Evolutionary conservation across 2,888 invertebrate species (phyloP).

Genomic region (Cinara cedri): DNA sequence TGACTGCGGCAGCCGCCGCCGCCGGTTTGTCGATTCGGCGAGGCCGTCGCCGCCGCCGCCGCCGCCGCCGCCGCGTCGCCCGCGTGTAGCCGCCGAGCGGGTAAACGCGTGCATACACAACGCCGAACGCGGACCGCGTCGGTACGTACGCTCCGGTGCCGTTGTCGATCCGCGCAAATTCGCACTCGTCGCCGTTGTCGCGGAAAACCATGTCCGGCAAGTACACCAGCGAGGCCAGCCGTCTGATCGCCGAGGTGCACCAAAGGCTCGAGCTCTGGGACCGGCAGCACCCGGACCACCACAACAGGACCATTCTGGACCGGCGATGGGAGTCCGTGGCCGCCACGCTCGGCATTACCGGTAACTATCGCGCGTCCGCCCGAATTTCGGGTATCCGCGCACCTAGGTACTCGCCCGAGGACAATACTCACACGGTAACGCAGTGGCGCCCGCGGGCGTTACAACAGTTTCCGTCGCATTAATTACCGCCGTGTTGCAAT

Average conservation of each 20-base stretch:
- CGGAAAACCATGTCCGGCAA: slow-evolving; percentile 6
- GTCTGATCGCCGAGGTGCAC: slow-evolving; percentile 34
- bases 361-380: background rate
- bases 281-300: slow-evolving; percentile 49
- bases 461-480: too few relatives aligned
- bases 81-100: slow-evolving; percentile 46
- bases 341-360: background rate
- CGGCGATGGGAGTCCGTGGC: slow-evolving; percentile 42
- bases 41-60: slow-evolving; percentile 3
- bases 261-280: slow-evolving; percentile 38
- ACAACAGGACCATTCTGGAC: slow-evolving; percentile 50
- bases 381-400: too few relatives aligned
- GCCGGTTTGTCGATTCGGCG: slow-evolving; percentile 43
- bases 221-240: slow-evolving; percentile 2
- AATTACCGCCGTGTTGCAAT: too few relatives aligned
- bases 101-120: slow-evolving; percentile 26
- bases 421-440: too few relatives aligned
- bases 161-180: background rate
- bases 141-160: too few relatives aligned
- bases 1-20: slow-evolving; percentile 32
- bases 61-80: background rate
- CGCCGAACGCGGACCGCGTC: background rate
- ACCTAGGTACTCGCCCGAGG: too few relatives aligned
- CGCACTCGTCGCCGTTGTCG: too few relatives aligned
- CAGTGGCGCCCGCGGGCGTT: too few relatives aligned